Evolutionary conservation across 23 tunicate genomes (phyloP).

Genomic region (Halocynthia roretzi): DNA sequence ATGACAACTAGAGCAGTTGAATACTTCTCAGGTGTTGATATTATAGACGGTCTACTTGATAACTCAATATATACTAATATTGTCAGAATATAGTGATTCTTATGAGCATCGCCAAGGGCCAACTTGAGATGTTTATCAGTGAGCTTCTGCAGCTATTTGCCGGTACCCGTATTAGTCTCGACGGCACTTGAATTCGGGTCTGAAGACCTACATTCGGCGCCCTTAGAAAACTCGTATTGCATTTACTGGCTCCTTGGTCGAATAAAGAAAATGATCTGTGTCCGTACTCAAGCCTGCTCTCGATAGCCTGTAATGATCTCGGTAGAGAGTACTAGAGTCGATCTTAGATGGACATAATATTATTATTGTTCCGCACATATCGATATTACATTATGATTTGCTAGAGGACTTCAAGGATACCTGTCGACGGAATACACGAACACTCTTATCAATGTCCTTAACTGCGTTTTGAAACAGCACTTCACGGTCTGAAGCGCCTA

Average conservation of each 20-base stretch:
- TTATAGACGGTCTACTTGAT: no score
- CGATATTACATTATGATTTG: conserved; percentile 28
- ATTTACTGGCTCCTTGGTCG: conserved; percentile 13
- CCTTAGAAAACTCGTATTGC: conserved; percentile 10
- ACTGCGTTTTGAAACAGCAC: conserved; percentile 38
- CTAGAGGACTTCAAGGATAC: conserved; percentile 27
- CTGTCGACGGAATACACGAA: conserved; percentile 32
- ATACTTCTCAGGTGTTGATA: no score
- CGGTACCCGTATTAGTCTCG: not conserved
- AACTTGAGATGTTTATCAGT: no score
- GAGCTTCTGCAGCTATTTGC: no score
- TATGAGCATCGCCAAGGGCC: no score
- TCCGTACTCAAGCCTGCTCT: no score
- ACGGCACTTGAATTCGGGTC: not conserved
- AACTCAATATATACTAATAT: no score
- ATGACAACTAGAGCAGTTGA: no score
- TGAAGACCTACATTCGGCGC: conserved; percentile 11
- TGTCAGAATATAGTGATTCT: no score
- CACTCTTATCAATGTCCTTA: conserved; percentile 21
- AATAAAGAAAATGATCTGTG: no score
- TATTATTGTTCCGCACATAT: conserved; percentile 32
- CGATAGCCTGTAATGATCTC: conserved; percentile 5
- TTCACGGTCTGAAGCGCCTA: conserved; percentile 35
- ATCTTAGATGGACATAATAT: conserved; percentile 15
- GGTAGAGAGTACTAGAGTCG: conserved; percentile 3